Conservation (phyloP, 2,888 invertebrate genomes). For the Ectemnius continuus region DNA sequence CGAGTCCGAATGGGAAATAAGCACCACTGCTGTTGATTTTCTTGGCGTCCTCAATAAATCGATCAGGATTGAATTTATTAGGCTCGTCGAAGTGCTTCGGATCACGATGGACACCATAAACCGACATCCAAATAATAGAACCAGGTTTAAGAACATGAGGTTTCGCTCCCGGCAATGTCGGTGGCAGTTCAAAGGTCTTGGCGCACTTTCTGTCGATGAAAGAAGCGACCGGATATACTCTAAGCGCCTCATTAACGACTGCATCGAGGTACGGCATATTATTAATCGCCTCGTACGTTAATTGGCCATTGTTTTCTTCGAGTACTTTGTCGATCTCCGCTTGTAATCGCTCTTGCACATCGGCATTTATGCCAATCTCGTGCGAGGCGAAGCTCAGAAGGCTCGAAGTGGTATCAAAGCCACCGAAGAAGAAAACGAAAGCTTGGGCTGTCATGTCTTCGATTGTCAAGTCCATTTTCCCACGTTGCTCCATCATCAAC, state of each 20-base stretch:
- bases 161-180: slow-evolving; percentile 46
- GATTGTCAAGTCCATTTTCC: slow-evolving; percentile 52
- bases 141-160: not conserved
- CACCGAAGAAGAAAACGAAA: slow-evolving; percentile 71
- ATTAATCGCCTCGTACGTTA: slow-evolving; percentile 62
- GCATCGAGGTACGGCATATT: slow-evolving; percentile 67
- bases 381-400: slow-evolving; percentile 65
- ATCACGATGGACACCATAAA: not conserved
- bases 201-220: slow-evolving; percentile 76
- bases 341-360: slow-evolving; percentile 64
- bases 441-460: slow-evolving; percentile 79
- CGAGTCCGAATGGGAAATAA: slow-evolving; percentile 18
- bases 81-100: slow-evolving; percentile 2
- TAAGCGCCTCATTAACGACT: slow-evolving; percentile 61
- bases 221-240: slow-evolving; percentile 75
- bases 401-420: slow-evolving; percentile 69
- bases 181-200: slow-evolving; percentile 70
- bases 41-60: not conserved
- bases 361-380: slow-evolving; percentile 62
- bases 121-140: not conserved
- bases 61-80: not conserved
- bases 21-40: not conserved
- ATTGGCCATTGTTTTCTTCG: slow-evolving; percentile 37
- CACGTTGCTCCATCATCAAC: slow-evolving; percentile 67
- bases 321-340: slow-evolving; percentile 67